A percentile compares a stretch with the other conserved stretches of the same genome.
Conservation (phyloP, 2,113 vertebrate species). For the Ariopsis seemanni region DNA sequence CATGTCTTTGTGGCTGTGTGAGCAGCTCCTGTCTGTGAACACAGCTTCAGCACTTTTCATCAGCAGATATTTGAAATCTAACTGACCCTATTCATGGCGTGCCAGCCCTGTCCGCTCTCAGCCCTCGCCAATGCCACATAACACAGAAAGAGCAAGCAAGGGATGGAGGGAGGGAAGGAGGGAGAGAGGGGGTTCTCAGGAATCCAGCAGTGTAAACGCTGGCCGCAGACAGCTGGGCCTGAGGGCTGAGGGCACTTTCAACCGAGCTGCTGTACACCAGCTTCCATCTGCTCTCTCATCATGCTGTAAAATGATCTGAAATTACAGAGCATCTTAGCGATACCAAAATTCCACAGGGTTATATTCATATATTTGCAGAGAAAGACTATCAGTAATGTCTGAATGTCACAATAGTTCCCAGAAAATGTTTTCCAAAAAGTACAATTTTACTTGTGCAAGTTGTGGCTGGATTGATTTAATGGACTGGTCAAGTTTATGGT, state of each 20-base stretch:
- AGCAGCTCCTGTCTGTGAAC: conserved; percentile 70
- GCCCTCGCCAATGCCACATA: conserved; percentile 62
- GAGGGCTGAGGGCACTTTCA: conserved; percentile 13
- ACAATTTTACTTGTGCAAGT: not conserved
- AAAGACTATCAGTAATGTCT: not conserved
- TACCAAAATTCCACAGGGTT: conserved; percentile 7
- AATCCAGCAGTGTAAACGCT: conserved; percentile 62
- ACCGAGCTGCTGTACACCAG: conserved; percentile 32
- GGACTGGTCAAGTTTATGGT: not conserved
- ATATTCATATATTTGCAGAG: not conserved
- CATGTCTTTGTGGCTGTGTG: conserved; percentile 72
- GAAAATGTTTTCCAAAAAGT: not conserved
- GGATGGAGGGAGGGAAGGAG: conserved; percentile 64
- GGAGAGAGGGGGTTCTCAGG: conserved; percentile 64
- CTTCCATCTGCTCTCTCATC: conserved; percentile 48
- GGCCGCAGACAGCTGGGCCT: conserved; percentile 43
- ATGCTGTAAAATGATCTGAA: conserved; percentile 36
- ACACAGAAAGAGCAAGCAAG: conserved; percentile 47
- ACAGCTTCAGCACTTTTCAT: conserved; percentile 73
- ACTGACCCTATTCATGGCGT: conserved; percentile 76
- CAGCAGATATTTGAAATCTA: conserved; percentile 76
- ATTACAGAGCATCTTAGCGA: conserved; percentile 1
- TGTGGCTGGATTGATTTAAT: not conserved
- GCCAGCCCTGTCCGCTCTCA: conserved; percentile 68
- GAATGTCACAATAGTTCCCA: not conserved